Base-by-base conservation (phyloP, 30 jellyfish, hydroid and myxozoan genomes). In the Chrysaora quinquecirrha region DNA sequence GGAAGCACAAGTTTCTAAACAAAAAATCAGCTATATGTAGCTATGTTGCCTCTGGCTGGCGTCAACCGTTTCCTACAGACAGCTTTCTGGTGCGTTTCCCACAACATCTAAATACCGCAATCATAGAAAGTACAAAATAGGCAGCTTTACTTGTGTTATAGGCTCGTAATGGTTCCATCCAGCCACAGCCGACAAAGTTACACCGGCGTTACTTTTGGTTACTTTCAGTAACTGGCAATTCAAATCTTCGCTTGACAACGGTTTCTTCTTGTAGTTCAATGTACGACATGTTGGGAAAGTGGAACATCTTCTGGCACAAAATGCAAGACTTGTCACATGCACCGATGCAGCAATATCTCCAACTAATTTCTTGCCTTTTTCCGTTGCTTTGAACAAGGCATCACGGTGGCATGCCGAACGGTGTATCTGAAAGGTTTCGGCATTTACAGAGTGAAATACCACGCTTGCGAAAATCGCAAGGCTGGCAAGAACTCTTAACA, bases 81-180 rank as follows among this genome's bases (percentile, higher is more conserved):
- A n/a, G n/a, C n/a, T n/a, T n/a, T n/a, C n/a, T n/a, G n/a, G n/a
- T n/a, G n/a, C n/a, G n/a, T n/a, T n/a, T n/a, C n/a, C n/a, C n/a
- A n/a, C n/a, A n/a, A n/a, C n/a, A n/a, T n/a, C n/a, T n/a, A n/a
- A n/a, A n/a, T n/a, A n/a, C n/a, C n/a, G n/a, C n/a, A n/a, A n/a
- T n/a, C n/a, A n/a, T n/a, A n/a, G n/a, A n/a, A n/a, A n/a, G n/a
- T n/a, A n/a, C n/a, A n/a, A n/a, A n/a, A n/a, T n/a, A n/a, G n/a
- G n/a, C n/a, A n/a, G n/a, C n/a, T n/a, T 52, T 52, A 52, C 68
- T 25, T 52, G 68, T 52, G 25, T 3, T 7, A 52, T 25, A 7
- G 68, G 68, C 19, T 9, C 68, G 25, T 52, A 52, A 20, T 52
- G 68, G 27, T 4, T 20, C 68, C 68, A 52, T 16, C 68, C 68